Percentiles rank a stretch among this genome's conserved stretches.
These are phyloP conservation scores for Drosophila seclusa DNA, from an alignment of 2,888 invertebrate genomes.

Conservation along the genomic window DNA sequence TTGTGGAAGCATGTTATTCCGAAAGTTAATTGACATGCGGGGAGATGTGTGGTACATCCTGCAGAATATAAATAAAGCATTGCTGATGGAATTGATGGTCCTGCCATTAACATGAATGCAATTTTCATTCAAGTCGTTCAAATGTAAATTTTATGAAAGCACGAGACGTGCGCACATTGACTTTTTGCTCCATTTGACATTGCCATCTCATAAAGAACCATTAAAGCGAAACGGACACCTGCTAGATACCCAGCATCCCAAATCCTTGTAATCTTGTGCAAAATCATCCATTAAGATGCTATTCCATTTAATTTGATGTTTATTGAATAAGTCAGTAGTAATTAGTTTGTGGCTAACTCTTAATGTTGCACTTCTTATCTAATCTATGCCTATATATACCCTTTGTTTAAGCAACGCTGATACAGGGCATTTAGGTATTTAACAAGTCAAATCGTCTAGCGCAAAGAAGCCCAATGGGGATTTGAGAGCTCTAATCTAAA, in stretches of 20 bases:
- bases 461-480: conserved; percentile 12
- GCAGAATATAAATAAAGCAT: conserved; percentile 5
- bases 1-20: not conserved
- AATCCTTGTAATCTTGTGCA: not conserved
- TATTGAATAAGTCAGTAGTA: not conserved
- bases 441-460: conserved; percentile 21
- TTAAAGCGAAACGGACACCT: not conserved
- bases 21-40: conserved; percentile 19
- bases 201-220: not conserved
- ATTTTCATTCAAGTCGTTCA: conserved; percentile 66
- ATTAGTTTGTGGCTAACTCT: not conserved
- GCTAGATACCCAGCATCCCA: not conserved
- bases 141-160: conserved; percentile 75
- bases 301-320: not conserved
- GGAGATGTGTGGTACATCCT: not conserved
- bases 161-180: conserved; percentile 56
- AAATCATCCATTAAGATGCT: not conserved
- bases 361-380: not conserved
- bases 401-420: no score
- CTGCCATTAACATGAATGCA: conserved; percentile 61
- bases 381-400: not conserved
- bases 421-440: conserved; percentile 13
- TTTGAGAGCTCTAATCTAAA: conserved; percentile 11
- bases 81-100: conserved; percentile 27
- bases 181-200: conserved; percentile 12